These are phyloP conservation scores for Anastrepha obliqua DNA, from an alignment of 1,140 invertebrate genomes.

Conservation along the genomic window DNA sequence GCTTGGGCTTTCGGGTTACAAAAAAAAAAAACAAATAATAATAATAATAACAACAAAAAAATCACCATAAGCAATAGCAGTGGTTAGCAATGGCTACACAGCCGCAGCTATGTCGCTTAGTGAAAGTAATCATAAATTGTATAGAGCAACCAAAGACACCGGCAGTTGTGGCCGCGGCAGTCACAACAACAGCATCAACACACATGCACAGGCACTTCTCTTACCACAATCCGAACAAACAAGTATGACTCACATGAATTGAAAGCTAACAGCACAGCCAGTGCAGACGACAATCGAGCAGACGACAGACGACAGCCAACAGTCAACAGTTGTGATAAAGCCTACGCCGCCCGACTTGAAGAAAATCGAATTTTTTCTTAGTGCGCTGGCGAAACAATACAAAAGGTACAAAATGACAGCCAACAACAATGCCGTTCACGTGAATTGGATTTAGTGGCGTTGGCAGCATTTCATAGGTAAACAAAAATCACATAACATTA, in stretches of 20 bases:
- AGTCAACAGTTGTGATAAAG: neutral
- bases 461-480: neutral
- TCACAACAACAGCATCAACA: neutral
- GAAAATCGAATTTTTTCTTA: neutral
- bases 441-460: neutral
- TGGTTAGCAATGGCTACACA: neutral
- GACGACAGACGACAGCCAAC: neutral
- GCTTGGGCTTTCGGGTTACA: neutral
- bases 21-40: neutral
- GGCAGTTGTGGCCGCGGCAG: conserved; percentile 19
- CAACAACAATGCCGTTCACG: conserved; percentile 8
- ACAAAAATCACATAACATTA: conserved; percentile 21
- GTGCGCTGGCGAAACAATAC: neutral
- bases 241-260: neutral
- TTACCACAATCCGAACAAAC: too few relatives aligned
- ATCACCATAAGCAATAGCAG: neutral
- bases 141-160: conserved; percentile 45
- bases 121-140: conserved; percentile 74
- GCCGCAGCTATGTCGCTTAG: conserved; percentile 58
- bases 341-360: neutral
- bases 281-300: conserved; percentile 32
- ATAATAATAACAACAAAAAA: neutral
- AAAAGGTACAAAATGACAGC: neutral
- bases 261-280: neutral
- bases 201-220: neutral